Base-by-base conservation (phyloP, 2,113 vertebrate genomes). In the Conger conger region DNA sequence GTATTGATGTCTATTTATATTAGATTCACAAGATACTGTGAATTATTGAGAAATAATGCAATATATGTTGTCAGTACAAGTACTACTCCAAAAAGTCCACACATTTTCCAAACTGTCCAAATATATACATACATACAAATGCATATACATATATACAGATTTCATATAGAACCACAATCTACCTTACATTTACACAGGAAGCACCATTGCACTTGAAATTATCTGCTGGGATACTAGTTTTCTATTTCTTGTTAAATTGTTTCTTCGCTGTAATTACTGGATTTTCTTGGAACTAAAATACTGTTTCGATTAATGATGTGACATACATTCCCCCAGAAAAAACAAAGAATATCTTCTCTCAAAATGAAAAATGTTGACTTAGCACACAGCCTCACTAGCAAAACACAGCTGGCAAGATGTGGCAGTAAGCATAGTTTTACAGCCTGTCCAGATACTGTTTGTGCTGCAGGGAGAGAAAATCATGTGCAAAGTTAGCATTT, bases 291-390 rank as follows among this genome's bases (percentile, higher is more conserved):
- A 30, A 33, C n/a, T 33, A 17, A 73, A 73, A 73, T 11, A 73
- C 11, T 73, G n/a, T 73, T 73, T 73, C 30, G 27, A 73, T 73
- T 1, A 73, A 30, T 73, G 68, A 73, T 73, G 9, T 73, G 27
- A 73, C 68, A 73, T 33, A 33, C 6, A 73, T 33, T 73, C 8
- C n/a, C 68, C 30, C n/a, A 33, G 68, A 30, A 73, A 73, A 73
- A 73, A 33, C 68, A 73, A 33, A 33, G 27, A 30, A 33, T 73
- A 73, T n/a, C 68, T 73, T 73, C 68, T 30, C 68, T 73, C 27
- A 27, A 73, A 33, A 23, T 73, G 68, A 73, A 73, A 73, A 73
- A 73, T 73, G 68, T n/a, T 73, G n/a, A 73, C n/a, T 73, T 73
- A 73, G n/a, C 27, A n/a, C 2, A 11, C 68, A 73, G n/a, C n/a